Base-by-base conservation (phyloP, 2,888 invertebrate genomes). In the Furcula furcula region DNA sequence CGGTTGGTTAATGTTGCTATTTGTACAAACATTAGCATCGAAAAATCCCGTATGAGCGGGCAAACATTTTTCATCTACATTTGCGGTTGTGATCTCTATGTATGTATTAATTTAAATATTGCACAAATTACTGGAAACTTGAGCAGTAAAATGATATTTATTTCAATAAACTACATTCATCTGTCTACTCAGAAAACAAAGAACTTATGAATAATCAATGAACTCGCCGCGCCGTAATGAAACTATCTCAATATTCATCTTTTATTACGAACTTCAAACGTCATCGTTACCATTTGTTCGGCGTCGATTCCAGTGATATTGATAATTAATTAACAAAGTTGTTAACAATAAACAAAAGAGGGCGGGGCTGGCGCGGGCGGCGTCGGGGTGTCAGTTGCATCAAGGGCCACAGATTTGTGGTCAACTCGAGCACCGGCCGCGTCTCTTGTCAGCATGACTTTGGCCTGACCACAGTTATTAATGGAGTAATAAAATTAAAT, bases 391-490 rank as follows among this genome's bases (percentile, higher is more conserved):
- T 77, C 80, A 83, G 68, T 55, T 62, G 66, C 86, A 84, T 46
- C 57, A 55, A 59, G 55, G 62, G 52, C 83, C 82, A 60, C 80
- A 80, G 84, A 85, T 87, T 84, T 82, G 86, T 86, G 86, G 86
- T 82, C 76, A 70, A 66, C 55, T 50, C 18, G 1, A 60, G 56
- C 59, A 54, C 58, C 65, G 55, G 57, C 62, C 51, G 49, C 59
- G 62, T 62, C 66, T 62, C 68, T 65, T 66, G 62, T 63, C 64
- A 59, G 45, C 53, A 60, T 63, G 69, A 68, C 74, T 72, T 76
- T 59, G 44, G 46, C 57, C 50, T 63, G 58, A 68, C 69, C 73
- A 41, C 68, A 46, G 55, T 67, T 69, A 75, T 73, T 75, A 77
- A 75, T 76, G 64, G 64, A 58, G 51, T 26, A 14, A 23, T 26